Percentiles rank a stretch among this genome's conserved stretches.
Conservation (phyloP, 2,888 invertebrate species). For the Patella ulyssiponensis region DNA sequence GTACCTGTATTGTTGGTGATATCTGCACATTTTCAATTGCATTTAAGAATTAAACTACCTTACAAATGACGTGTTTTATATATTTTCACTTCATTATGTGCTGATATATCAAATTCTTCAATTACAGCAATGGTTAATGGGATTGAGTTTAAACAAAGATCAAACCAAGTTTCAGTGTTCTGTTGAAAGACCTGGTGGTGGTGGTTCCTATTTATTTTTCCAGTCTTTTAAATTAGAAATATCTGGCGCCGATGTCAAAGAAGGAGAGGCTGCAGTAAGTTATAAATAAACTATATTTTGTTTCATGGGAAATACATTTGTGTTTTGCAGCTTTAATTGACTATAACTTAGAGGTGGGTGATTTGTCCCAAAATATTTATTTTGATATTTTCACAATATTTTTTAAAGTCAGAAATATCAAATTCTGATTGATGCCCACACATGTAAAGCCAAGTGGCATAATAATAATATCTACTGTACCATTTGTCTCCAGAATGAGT, state of each 20-base stretch:
- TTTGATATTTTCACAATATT: too few relatives aligned
- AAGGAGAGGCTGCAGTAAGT: not conserved
- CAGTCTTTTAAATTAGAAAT: slow-evolving; percentile 36
- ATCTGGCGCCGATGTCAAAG: slow-evolving; percentile 28
- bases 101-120: not conserved
- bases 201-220: slow-evolving; percentile 39
- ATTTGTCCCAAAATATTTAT: too few relatives aligned
- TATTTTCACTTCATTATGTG: not conserved
- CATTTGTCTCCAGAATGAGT: too few relatives aligned
- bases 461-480: too few relatives aligned
- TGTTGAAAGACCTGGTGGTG: slow-evolving; percentile 33
- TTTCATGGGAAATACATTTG: too few relatives aligned
- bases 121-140: slow-evolving; percentile 30
- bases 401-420: too few relatives aligned
- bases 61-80: not conserved
- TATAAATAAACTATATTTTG: not conserved
- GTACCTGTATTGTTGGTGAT: too few relatives aligned
- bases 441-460: too few relatives aligned
- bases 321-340: too few relatives aligned
- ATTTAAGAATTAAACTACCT: not conserved
- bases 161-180: slow-evolving; percentile 29
- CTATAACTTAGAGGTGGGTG: too few relatives aligned
- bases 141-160: slow-evolving; percentile 16
- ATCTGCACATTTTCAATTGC: too few relatives aligned
- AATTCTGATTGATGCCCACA: too few relatives aligned